These are phyloP conservation scores for Formica aserva DNA, from an alignment of 2,888 invertebrate species.

Conservation along the genomic window DNA sequence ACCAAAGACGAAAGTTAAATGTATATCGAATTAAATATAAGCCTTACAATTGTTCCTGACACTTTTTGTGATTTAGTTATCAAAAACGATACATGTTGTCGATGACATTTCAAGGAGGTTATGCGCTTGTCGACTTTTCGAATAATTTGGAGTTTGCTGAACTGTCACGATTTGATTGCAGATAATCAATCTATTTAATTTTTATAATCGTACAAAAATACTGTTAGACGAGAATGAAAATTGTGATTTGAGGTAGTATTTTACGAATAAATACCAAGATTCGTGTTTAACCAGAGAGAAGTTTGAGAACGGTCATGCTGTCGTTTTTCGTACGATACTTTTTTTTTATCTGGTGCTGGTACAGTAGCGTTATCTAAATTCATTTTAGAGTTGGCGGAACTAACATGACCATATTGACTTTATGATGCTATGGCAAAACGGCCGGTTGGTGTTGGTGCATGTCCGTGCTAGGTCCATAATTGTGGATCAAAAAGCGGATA, in stretches of 20 bases:
- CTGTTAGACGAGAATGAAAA: neutral
- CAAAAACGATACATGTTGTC: neutral
- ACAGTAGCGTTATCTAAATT: too few relatives aligned
- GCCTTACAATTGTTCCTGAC: neutral
- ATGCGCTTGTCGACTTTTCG: neutral
- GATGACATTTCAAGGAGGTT: constrained; percentile 1
- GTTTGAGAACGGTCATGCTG: too few relatives aligned
- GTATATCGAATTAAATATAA: neutral
- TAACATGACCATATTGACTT: too few relatives aligned
- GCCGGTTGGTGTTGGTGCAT: too few relatives aligned
- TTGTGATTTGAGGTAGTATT: neutral
- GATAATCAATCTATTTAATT: neutral
- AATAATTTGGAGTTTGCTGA: neutral
- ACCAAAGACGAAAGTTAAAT: neutral
- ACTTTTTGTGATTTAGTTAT: constrained; percentile 15
- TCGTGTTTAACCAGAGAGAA: neutral
- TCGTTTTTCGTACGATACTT: too few relatives aligned
- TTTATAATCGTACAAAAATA: neutral
- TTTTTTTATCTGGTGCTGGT: too few relatives aligned
- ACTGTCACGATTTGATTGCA: neutral
- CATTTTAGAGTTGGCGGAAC: too few relatives aligned
- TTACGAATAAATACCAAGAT: neutral
- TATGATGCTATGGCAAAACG: too few relatives aligned
- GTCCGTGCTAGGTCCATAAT: too few relatives aligned
- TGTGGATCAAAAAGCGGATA: too few relatives aligned